Evolutionary conservation across 1,140 invertebrate genomes (phyloP).

Genomic region (Aphelenchoides avenae): DNA sequence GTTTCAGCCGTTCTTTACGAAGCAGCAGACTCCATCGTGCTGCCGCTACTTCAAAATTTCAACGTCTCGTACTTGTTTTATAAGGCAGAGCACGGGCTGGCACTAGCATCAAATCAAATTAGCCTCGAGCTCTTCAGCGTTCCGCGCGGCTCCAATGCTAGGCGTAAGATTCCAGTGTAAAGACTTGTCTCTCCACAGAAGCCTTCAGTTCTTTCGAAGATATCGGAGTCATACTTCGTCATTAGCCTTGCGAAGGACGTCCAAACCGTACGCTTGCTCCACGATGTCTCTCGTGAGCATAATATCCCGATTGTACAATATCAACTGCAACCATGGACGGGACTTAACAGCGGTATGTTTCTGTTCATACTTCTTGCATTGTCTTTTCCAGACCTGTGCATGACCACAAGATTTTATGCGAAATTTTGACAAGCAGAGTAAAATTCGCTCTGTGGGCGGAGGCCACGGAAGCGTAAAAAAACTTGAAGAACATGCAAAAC

Average conservation of each 20-base stretch:
- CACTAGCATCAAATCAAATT: slow-evolving; percentile 22
- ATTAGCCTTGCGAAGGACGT: slow-evolving; percentile 13
- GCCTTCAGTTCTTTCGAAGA: not conserved
- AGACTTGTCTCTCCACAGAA: slow-evolving; percentile 1
- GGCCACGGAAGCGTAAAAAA: no score
- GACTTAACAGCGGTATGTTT: not conserved
- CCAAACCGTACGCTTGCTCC: no score
- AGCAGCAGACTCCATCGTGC: slow-evolving; percentile 8
- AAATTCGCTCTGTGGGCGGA: no score
- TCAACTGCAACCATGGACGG: no score
- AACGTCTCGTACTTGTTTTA: slow-evolving; percentile 31
- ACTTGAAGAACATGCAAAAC: no score
- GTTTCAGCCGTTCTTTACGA: slow-evolving; percentile 37
- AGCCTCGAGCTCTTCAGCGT: slow-evolving; percentile 16
- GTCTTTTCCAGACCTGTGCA: no score
- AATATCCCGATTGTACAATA: no score
- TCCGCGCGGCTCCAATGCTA: slow-evolving; percentile 16
- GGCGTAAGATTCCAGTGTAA: not conserved
- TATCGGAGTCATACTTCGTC: slow-evolving; percentile 8
- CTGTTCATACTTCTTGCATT: no score
- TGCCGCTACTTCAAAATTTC: slow-evolving; percentile 16
- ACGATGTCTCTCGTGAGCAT: no score
- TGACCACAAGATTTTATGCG: no score
- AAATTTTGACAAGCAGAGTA: no score
- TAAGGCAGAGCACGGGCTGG: slow-evolving; percentile 20